Percentiles rank a stretch among this genome's conserved stretches.
Conservation (phyloP, 2,888 invertebrate species). For the Pilophorus perplexus region DNA sequence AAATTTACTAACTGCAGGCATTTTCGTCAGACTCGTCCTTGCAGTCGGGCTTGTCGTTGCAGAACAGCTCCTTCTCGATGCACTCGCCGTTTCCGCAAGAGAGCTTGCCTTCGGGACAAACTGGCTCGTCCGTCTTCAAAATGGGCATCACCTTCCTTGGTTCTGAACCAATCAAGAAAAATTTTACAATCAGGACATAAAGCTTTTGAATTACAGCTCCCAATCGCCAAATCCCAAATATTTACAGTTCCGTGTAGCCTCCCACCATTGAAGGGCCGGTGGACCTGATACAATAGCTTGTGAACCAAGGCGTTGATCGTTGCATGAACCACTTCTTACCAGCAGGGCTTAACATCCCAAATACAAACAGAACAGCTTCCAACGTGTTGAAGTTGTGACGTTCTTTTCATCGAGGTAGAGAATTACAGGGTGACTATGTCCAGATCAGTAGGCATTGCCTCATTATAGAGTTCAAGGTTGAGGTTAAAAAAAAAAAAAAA, state of each 20-base stretch:
- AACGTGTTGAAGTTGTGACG: no score
- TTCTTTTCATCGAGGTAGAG: no score
- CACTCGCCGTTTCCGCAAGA: constrained; percentile 91
- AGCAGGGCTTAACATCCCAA: no score
- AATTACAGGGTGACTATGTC: no score
- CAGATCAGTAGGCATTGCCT: no score
- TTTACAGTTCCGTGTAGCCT: constrained; percentile 14
- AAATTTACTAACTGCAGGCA: constrained; percentile 85
- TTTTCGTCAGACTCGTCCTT: constrained; percentile 94
- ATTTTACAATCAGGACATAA: background rate
- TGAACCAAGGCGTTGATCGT: no score
- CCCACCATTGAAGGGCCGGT: background rate
- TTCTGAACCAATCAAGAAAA: constrained; percentile 61
- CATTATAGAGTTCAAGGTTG: no score
- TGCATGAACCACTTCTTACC: no score
- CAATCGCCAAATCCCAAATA: constrained; percentile 1
- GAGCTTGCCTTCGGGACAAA: constrained; percentile 85
- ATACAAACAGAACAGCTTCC: no score
- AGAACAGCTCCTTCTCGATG: constrained; percentile 86
- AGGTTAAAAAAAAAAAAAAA: no score
- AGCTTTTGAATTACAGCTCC: no score
- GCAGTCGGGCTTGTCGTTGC: constrained; percentile 89
- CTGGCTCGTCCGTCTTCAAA: constrained; percentile 88
- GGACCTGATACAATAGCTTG: constrained; percentile 15
- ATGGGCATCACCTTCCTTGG: constrained; percentile 85